Conservation (phyloP, 2,113 vertebrate species). For the Piaya cayana region DNA sequence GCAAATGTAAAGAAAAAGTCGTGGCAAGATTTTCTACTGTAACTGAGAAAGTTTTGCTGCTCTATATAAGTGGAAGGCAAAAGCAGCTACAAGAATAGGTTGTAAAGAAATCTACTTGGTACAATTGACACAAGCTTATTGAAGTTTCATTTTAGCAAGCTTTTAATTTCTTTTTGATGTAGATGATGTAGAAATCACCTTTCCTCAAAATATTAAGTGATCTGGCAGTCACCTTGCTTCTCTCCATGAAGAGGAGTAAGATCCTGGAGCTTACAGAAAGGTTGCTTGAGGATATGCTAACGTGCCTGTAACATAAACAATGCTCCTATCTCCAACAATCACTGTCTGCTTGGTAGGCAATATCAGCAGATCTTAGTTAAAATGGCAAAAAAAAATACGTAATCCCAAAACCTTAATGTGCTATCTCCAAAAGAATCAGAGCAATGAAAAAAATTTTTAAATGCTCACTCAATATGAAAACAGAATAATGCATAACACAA, state of each 20-base stretch:
- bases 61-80: not conserved
- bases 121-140: not conserved
- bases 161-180: not conserved
- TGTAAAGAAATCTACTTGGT: not conserved
- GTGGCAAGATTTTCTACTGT: not conserved
- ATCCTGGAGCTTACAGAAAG: not conserved
- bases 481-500: not conserved
- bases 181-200: not conserved
- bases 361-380: not conserved
- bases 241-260: not conserved
- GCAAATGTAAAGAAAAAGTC: not conserved
- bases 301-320: not conserved
- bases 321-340: not conserved
- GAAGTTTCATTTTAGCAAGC: not conserved
- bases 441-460: not conserved
- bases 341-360: not conserved
- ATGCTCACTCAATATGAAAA: not conserved
- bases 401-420: not conserved
- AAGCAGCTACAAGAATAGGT: not conserved
- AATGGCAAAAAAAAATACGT: not conserved
- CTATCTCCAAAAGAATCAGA: not conserved
- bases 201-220: not conserved
- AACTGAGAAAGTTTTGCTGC: not conserved
- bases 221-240: not conserved
- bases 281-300: not conserved